These are phyloP conservation scores for Trinorchestia longiramus DNA, from an alignment of 1,140 invertebrate genomes.

Conservation along the genomic window DNA sequence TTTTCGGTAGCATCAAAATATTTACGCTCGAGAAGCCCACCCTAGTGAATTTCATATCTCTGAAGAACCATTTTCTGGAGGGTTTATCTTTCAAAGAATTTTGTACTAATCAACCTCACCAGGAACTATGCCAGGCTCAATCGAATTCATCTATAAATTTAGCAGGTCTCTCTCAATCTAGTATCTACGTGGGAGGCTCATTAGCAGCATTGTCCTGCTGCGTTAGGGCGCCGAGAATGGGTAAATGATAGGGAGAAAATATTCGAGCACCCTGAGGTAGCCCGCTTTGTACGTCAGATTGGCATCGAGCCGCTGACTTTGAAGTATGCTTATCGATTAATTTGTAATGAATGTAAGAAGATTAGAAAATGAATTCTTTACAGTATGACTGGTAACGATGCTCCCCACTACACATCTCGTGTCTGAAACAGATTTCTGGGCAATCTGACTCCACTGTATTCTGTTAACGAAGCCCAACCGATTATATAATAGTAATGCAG, in stretches of 20 bases:
- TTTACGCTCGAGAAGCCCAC: background rate
- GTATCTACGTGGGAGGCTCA: conserved; percentile 46
- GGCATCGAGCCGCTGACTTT: background rate
- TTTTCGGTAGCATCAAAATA: too few relatives aligned
- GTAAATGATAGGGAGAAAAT: background rate
- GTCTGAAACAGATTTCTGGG: background rate
- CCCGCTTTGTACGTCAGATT: background rate
- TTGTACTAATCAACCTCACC: background rate
- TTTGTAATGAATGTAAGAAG: background rate
- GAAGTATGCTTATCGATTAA: background rate
- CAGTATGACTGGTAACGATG: background rate
- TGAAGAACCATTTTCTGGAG: background rate
- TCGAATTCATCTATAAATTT: conserved; percentile 16
- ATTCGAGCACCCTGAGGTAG: background rate
- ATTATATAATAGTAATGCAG: too few relatives aligned
- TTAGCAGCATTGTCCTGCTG: conserved; percentile 35
- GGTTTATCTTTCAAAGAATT: background rate
- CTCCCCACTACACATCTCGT: background rate
- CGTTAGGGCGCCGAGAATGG: background rate
- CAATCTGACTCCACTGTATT: background rate
- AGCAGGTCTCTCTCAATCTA: background rate
- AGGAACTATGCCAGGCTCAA: background rate
- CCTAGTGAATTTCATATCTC: background rate
- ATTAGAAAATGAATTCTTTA: background rate
- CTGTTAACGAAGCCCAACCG: too few relatives aligned